Evolutionary conservation across 2,113 vertebrate genomes (phyloP).

Genomic region (Psittacula cyanocephala): DNA sequence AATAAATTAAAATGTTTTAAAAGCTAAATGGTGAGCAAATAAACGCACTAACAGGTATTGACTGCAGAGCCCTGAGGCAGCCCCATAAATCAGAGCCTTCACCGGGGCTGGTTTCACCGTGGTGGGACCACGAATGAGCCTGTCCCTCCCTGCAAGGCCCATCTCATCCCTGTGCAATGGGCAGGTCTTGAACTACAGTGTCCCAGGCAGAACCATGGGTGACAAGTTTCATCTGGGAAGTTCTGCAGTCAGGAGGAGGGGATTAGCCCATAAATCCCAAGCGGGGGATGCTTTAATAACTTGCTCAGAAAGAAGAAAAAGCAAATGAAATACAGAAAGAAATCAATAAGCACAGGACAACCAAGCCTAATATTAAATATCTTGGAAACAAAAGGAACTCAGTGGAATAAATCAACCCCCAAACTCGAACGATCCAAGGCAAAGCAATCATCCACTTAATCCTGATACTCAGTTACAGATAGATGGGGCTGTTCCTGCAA

Average conservation of each 20-base stretch:
- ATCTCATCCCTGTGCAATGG: background rate
- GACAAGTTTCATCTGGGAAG: background rate
- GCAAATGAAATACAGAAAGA: background rate
- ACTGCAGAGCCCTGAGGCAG: constrained; percentile 41
- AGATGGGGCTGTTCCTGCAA: background rate
- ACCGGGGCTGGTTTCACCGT: constrained; percentile 10
- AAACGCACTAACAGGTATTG: background rate
- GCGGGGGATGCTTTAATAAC: background rate
- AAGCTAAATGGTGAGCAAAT: constrained; percentile 26
- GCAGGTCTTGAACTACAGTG: background rate
- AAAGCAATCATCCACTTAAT: background rate
- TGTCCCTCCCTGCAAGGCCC: background rate
- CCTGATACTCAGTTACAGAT: background rate
- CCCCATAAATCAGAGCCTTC: constrained; percentile 46
- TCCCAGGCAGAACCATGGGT: background rate
- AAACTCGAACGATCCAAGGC: background rate
- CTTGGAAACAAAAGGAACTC: background rate
- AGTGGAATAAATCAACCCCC: background rate
- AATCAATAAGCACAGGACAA: background rate
- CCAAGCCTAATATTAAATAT: background rate
- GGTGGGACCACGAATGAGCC: background rate
- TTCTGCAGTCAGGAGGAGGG: background rate
- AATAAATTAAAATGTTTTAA: background rate
- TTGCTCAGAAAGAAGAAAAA: background rate
- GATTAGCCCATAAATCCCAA: background rate